Conservation (phyloP, 2,797 vertebrate genomes). For the Triplophysa yarkandensis region DNA sequence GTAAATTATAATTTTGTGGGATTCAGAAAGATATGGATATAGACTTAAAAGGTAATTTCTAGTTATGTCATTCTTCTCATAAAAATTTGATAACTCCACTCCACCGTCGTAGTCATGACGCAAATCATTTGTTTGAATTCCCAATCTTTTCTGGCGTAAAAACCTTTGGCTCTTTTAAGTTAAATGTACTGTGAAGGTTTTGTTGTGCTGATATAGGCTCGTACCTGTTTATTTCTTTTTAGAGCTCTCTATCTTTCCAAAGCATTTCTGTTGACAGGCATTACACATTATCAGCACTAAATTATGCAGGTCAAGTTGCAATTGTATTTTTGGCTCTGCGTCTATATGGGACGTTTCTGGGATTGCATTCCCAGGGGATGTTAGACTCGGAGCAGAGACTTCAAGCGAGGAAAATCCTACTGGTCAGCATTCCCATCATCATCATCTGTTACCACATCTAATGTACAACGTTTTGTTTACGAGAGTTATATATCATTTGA, state of each 20-base stretch:
- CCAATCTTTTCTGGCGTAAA: neutral
- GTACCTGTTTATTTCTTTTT: neutral
- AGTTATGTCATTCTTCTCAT: neutral
- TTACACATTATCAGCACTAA: conserved; percentile 11
- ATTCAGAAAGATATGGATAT: neutral
- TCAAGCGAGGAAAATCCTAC: neutral
- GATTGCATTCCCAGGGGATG: conserved; percentile 23
- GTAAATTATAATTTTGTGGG: too few relatives aligned
- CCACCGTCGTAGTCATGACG: neutral
- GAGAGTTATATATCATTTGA: too few relatives aligned
- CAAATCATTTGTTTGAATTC: neutral
- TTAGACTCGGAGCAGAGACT: conserved; percentile 6
- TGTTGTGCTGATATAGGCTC: neutral
- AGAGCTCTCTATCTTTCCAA: conserved; percentile 6
- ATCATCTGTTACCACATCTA: neutral
- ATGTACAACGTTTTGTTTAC: neutral
- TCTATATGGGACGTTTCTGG: conserved; percentile 8
- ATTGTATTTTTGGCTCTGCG: conserved; percentile 27
- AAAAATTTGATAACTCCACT: neutral
- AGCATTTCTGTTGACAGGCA: conserved; percentile 5
- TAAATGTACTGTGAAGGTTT: neutral
- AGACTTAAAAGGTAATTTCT: neutral
- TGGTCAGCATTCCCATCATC: neutral
- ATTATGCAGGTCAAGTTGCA: neutral
- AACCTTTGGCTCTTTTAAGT: neutral